phyloP scores from a whole-genome alignment of 1,140 invertebrate genomes.

The Drosophila subpulchrella region DNA sequence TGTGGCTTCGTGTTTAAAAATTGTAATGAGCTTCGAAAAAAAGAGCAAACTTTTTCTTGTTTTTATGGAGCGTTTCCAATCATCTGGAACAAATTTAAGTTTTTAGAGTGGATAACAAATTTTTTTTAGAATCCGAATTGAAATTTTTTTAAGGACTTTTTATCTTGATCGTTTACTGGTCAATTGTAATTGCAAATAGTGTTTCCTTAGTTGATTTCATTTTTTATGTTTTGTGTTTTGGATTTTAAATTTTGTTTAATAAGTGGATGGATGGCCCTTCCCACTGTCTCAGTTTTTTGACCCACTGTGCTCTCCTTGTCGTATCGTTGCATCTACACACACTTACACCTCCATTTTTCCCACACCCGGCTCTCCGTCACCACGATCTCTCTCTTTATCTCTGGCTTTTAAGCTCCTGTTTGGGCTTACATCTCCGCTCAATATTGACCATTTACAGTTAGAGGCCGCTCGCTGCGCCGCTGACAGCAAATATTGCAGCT shows the following conservation, averaged over 20 bases:
- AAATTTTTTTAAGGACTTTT: too few species aligned
- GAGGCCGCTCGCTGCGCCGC: conserved; percentile 42
- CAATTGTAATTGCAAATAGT: too few species aligned
- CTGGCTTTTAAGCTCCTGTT: conserved; percentile 25
- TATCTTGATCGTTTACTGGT: too few species aligned
- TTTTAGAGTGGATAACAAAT: background rate
- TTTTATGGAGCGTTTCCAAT: background rate
- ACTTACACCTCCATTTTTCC: conserved; percentile 37
- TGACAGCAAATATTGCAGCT: conserved; percentile 34
- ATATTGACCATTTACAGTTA: conserved; percentile 71
- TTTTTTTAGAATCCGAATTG: too few species aligned
- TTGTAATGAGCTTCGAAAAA: background rate
- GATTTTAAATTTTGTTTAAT: background rate
- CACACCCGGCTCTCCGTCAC: conserved; percentile 41
- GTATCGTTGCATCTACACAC: conserved; percentile 30
- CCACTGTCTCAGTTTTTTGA: background rate
- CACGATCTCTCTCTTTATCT: conserved; percentile 20
- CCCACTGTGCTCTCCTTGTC: conserved; percentile 41
- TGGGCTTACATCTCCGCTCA: conserved; percentile 16
- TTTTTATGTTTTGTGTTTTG: background rate
- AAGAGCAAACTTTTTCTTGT: background rate
- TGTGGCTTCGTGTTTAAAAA: background rate
- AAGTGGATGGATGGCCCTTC: background rate
- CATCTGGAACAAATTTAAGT: background rate
- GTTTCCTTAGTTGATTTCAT: too few species aligned